These are phyloP conservation scores for Drosophila subpulchrella DNA, from an alignment of 1,140 invertebrate genomes.

Conservation along the genomic window DNA sequence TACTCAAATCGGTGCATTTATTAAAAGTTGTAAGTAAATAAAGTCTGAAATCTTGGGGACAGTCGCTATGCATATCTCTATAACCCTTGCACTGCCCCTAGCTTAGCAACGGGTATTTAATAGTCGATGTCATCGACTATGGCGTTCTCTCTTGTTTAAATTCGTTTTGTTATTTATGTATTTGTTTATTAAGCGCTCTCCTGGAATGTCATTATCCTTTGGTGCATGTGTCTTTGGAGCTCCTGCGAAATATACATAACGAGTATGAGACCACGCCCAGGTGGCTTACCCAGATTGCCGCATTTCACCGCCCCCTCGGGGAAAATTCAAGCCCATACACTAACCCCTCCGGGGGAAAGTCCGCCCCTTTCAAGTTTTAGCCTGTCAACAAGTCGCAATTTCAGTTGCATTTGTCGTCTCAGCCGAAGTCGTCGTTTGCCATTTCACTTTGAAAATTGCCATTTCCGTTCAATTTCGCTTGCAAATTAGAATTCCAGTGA, in stretches of 20 bases:
- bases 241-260: neutral
- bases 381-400: constrained; percentile 68
- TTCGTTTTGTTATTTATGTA: too few relatives aligned
- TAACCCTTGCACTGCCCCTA: too few relatives aligned
- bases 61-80: too few relatives aligned
- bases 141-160: too few relatives aligned
- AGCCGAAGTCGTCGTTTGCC: constrained; percentile 55
- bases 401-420: constrained; percentile 59
- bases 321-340: neutral
- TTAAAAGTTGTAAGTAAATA: too few relatives aligned
- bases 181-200: constrained; percentile 20
- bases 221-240: neutral
- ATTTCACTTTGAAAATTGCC: constrained; percentile 83
- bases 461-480: constrained; percentile 83
- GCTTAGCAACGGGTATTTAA: too few relatives aligned
- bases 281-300: constrained; percentile 26
- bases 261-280: constrained; percentile 10
- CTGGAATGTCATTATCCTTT: constrained; percentile 17
- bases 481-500: constrained; percentile 83
- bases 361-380: constrained; percentile 12
- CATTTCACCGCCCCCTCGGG: neutral
- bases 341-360: neutral
- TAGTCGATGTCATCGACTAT: too few relatives aligned
- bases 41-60: too few relatives aligned
- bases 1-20: too few relatives aligned